Percentiles rank a stretch among this genome's conserved stretches.
phyloP scores from a whole-genome alignment of 2,888 invertebrate genomes.

The Gari tellinella region DNA sequence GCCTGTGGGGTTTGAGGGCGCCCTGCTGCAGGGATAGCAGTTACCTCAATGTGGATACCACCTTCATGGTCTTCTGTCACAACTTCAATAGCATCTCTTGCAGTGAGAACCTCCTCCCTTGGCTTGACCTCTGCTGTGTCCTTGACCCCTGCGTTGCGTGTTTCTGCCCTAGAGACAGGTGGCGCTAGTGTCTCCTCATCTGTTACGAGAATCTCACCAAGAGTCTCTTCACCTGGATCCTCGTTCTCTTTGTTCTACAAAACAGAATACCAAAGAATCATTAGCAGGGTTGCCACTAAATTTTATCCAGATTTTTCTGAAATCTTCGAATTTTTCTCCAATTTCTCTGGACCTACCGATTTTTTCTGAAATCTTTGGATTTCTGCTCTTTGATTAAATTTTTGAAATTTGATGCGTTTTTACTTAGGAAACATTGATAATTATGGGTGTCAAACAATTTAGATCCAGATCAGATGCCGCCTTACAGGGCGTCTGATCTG shows the following conservation, averaged over 20 bases:
- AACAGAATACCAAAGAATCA: background rate
- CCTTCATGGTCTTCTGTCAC: conserved; percentile 50
- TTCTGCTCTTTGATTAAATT: too few relatives aligned
- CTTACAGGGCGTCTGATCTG: too few relatives aligned
- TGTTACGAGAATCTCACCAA: background rate
- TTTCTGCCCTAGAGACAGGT: conserved; percentile 1
- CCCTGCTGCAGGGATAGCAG: conserved; percentile 61
- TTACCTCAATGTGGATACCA: conserved; percentile 67
- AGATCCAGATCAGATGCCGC: too few relatives aligned
- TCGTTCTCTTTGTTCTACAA: conserved; percentile 8
- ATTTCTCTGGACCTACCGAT: too few relatives aligned
- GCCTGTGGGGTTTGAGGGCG: conserved; percentile 47
- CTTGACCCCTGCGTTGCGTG: conserved; percentile 12
- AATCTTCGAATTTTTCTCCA: too few relatives aligned
- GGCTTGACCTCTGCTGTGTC: conserved; percentile 8
- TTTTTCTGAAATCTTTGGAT: too few relatives aligned
- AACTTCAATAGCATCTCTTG: conserved; percentile 42
- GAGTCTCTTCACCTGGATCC: conserved; percentile 1
- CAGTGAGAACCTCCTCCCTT: background rate
- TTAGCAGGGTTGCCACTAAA: too few relatives aligned
- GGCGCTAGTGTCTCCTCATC: background rate
- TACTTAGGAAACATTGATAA: too few relatives aligned
- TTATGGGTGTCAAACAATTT: too few relatives aligned
- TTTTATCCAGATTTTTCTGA: too few relatives aligned
- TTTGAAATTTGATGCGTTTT: too few relatives aligned